These are phyloP conservation scores for Strigops habroptila DNA, from an alignment of 2,113 vertebrate genomes.

Conservation along the genomic window DNA sequence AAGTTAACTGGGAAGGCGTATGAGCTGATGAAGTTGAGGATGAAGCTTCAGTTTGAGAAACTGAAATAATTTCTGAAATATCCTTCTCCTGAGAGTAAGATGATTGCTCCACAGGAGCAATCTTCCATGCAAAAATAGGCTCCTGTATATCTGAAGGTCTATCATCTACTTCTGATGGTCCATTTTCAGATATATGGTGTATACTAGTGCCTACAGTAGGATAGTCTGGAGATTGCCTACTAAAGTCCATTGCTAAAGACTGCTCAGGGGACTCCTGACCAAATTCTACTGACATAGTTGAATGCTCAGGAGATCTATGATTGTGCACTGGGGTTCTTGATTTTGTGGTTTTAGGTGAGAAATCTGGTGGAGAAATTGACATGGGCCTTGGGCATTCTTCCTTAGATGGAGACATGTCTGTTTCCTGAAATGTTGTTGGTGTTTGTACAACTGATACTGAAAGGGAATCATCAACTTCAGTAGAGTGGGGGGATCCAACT, in stretches of 20 bases:
- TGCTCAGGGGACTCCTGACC: background rate
- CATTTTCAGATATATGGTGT: background rate
- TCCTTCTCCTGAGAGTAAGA: background rate
- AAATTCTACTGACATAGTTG: background rate
- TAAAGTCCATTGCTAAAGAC: background rate
- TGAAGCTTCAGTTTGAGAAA: background rate
- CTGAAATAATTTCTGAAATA: background rate
- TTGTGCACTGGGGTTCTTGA: background rate
- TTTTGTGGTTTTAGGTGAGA: background rate
- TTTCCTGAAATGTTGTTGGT: conserved; percentile 89
- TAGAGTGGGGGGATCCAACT: conserved; percentile 91
- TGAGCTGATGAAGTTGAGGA: background rate
- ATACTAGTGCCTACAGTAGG: background rate
- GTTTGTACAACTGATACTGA: conserved; percentile 93
- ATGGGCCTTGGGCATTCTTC: background rate
- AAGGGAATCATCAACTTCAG: conserved; percentile 91
- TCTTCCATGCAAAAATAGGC: background rate
- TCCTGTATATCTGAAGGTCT: background rate
- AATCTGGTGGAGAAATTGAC: background rate
- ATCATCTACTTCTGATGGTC: background rate
- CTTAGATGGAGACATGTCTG: conserved; percentile 58
- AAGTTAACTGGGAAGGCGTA: background rate
- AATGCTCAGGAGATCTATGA: background rate
- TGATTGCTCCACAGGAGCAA: background rate
- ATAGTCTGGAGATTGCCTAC: background rate